These are phyloP conservation scores for Rhabdomys pumilio DNA, from an alignment of 2,797 vertebrate species.

Conservation along the genomic window DNA sequence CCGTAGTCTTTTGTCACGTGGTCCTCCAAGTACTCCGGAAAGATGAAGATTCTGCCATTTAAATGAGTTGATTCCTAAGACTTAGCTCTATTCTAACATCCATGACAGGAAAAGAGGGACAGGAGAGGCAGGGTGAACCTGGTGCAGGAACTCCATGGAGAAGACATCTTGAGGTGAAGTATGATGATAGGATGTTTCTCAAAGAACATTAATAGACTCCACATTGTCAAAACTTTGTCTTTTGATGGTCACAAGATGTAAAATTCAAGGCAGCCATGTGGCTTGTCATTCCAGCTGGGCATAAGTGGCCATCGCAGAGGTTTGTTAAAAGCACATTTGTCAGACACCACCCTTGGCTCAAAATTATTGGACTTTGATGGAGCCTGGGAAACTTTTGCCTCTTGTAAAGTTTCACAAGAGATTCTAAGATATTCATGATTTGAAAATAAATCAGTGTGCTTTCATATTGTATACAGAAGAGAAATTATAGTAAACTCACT, in stretches of 20 bases:
- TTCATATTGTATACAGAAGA: not conserved
- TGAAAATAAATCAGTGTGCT: not conserved
- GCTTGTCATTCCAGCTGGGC: not conserved
- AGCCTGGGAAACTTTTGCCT: not conserved
- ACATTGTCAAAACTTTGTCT: not conserved
- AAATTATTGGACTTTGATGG: not conserved
- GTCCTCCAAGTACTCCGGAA: not conserved
- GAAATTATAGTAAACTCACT: not conserved
- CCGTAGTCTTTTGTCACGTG: not conserved
- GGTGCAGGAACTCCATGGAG: not conserved
- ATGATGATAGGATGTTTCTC: not conserved
- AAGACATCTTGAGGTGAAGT: not conserved
- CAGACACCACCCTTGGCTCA: not conserved
- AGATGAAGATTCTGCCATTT: not conserved
- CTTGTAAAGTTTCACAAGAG: slow-evolving; percentile 9
- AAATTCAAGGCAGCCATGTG: not conserved
- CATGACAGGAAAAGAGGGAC: not conserved
- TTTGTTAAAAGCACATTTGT: not conserved
- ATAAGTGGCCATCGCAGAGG: not conserved
- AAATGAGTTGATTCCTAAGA: not conserved
- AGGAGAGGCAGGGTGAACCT: not conserved
- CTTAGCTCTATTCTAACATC: not conserved
- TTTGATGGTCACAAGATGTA: not conserved
- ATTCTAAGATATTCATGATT: not conserved
- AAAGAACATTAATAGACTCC: not conserved